phyloP scores from a whole-genome alignment of 2,888 invertebrate species.

The Chaetogeoica ovagalla region DNA sequence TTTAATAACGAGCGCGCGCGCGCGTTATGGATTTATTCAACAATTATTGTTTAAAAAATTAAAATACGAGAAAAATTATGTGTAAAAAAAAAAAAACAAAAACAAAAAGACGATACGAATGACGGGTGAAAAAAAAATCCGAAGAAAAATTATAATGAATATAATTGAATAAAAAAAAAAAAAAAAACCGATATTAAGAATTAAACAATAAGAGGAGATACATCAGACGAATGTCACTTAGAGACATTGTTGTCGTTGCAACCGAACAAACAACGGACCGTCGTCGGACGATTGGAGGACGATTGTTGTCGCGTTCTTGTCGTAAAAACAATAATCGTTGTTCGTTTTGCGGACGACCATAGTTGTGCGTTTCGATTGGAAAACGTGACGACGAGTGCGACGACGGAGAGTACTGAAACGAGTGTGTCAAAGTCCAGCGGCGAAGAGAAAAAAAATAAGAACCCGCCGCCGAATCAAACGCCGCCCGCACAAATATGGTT shows the following conservation, averaged over 20 bases:
- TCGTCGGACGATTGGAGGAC: conserved; percentile 29
- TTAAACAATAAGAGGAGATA: conserved; percentile 53
- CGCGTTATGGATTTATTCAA: too few species aligned
- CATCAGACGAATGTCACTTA: conserved; percentile 51
- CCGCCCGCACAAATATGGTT: too few species aligned
- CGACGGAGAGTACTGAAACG: conserved; percentile 29
- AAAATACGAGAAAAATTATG: background rate
- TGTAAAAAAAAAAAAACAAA: too few species aligned
- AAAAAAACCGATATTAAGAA: conserved; percentile 44
- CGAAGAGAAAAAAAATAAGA: too few species aligned
- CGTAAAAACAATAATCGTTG: background rate
- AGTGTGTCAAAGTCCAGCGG: conserved; percentile 30
- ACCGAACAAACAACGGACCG: conserved; percentile 27
- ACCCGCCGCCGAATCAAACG: background rate
- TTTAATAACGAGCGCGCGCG: background rate
- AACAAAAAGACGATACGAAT: too few species aligned
- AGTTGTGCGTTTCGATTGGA: background rate
- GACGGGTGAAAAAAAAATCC: conserved; percentile 3
- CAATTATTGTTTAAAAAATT: background rate
- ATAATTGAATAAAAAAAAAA: conserved; percentile 15
- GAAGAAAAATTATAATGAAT: conserved; percentile 5
- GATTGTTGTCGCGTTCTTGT: background rate
- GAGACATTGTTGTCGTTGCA: conserved; percentile 48
- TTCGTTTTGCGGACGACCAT: conserved; percentile 37
- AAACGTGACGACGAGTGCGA: conserved; percentile 25